Percentiles rank a stretch among this genome's conserved stretches.
phyloP scores from a whole-genome alignment of 2,888 invertebrate genomes.

The Philopedon plagiatum region DNA sequence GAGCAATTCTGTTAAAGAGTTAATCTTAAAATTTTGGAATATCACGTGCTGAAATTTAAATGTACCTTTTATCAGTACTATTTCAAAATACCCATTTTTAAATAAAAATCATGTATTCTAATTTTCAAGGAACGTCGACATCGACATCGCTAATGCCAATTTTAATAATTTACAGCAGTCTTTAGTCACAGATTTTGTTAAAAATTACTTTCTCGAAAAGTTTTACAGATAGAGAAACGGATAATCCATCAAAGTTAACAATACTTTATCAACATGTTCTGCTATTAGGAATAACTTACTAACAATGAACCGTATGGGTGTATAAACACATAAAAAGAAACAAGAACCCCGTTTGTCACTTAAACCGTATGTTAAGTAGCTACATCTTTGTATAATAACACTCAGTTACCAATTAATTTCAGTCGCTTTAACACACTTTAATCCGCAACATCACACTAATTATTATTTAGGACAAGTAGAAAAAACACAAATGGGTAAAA shows the following conservation, averaged over 20 bases:
- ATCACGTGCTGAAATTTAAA: too few species aligned
- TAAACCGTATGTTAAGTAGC: constrained; percentile 29
- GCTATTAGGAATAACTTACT: neutral
- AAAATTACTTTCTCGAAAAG: neutral
- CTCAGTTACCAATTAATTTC: constrained; percentile 59
- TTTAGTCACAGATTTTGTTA: neutral
- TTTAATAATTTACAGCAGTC: too few species aligned
- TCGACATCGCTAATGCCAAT: too few species aligned
- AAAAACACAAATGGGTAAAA: too few species aligned
- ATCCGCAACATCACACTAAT: constrained; percentile 60
- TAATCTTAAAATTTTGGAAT: too few species aligned
- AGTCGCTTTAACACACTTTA: constrained; percentile 58
- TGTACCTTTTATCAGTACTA: too few species aligned
- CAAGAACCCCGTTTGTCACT: neutral
- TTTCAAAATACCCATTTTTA: too few species aligned
- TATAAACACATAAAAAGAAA: constrained; percentile 11
- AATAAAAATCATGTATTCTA: too few species aligned
- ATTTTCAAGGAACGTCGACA: too few species aligned
- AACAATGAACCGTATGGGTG: constrained; percentile 4
- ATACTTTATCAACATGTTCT: constrained; percentile 1
- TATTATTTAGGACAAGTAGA: too few species aligned
- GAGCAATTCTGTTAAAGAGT: too few species aligned
- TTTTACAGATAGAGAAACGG: neutral
- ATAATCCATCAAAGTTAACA: neutral
- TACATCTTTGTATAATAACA: constrained; percentile 48